Evolutionary conservation across 2,797 vertebrate genomes (phyloP), one percentile per base, ranked within the genome.

Genomic region (Scleropages formosus): DNA sequence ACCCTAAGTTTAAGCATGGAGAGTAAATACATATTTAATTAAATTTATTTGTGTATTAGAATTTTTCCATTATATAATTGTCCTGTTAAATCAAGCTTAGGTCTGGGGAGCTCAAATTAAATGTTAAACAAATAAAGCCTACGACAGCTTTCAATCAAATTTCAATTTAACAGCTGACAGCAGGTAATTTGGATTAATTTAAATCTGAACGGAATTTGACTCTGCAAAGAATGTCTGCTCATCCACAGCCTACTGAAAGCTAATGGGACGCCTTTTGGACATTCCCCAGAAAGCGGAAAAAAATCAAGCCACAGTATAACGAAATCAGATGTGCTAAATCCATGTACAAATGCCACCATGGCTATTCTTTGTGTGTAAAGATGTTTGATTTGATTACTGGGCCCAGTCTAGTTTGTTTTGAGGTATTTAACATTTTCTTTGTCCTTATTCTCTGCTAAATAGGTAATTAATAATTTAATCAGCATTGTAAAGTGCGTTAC

Each of bases 61-160:
- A 46, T 27, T 60, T n/a, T 61, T 60, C 27, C n/a, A 60, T 44
- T 72, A 22, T 18, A 22, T 56, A 44, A 72, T 27, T 20, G 16
- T 12, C n/a, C 56, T 53, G 39, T 31, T 71, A 56, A 31, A 22
- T 31, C 56, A 59, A 60, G 27, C 1, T 18, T 26, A 44, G 18
- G 31, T 72, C 26, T 31, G 16, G 18, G 72, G 26, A 59, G 53
- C n/a, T 59, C 53, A 72, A 59, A 72, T 39, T 59, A 59, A 68
- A 70, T 39, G 59, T 59, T 58, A 59, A 24, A 24, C 49, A 31
- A 72, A 59, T 58, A 26, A 59, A 56, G 22, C 20, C 53, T 72
- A 31, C 72, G 53, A 59, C 27, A 72, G 53, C 58, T 71, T 71
- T 31, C 68, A 56, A 58, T 71, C 15, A 72, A 31, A 22, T 72